Conservation (phyloP, 1,140 invertebrate genomes). For the Danaus melanippus region DNA sequence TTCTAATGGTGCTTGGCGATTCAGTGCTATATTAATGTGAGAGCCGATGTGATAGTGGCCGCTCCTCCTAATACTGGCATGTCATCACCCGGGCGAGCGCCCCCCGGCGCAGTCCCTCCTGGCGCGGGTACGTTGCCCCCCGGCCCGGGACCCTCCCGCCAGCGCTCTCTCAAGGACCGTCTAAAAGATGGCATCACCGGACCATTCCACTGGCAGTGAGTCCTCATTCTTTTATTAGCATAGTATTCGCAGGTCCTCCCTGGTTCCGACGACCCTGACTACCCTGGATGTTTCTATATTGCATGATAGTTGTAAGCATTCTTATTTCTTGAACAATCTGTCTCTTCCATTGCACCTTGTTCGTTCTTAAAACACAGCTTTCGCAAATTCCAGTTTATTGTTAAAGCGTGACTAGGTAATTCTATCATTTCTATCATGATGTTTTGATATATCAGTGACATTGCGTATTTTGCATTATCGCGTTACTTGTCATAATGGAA, state of each 20-base stretch:
- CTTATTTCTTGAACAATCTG: conserved; percentile 14
- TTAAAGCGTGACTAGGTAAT: conserved; percentile 10
- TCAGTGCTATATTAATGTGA: conserved; percentile 50
- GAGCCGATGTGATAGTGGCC: conserved; percentile 38
- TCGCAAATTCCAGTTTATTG: conserved; percentile 6
- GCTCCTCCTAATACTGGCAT: conserved; percentile 30
- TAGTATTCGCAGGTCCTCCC: conserved; percentile 12
- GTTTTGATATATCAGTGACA: conserved; percentile 4
- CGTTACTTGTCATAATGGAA: conserved; percentile 6
- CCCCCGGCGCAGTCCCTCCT: conserved; percentile 46
- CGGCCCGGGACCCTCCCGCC: conserved; percentile 75
- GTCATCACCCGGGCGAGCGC: conserved; percentile 63
- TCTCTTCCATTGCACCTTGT: conserved; percentile 6
- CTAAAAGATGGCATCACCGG: conserved; percentile 82
- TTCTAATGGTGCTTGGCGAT: conserved; percentile 51
- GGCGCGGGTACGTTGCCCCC: conserved; percentile 59
- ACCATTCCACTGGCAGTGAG: conserved; percentile 85
- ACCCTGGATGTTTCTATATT: conserved; percentile 12
- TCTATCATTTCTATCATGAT: not conserved
- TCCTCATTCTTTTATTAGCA: conserved; percentile 39
- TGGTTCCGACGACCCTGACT: conserved; percentile 4
- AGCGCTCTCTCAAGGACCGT: conserved; percentile 79
- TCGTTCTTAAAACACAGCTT: conserved; percentile 13
- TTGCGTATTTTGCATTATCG: conserved; percentile 4
- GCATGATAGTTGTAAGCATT: conserved; percentile 11